Base-by-base conservation (phyloP, 2,113 vertebrate species). In the Pelodiscus sinensis region DNA sequence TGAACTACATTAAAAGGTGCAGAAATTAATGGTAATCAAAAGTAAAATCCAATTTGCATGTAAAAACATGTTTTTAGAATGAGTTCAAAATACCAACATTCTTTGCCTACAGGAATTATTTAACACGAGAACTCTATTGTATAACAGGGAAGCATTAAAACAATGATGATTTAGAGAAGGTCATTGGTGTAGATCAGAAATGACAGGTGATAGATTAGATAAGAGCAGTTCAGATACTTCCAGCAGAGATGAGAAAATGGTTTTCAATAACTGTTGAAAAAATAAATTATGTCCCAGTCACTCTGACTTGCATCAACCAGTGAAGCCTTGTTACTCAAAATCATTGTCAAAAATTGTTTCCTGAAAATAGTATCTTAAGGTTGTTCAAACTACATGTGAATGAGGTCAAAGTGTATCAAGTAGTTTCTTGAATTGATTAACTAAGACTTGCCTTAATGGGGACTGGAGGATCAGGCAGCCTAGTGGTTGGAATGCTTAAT, bases 111-210 rank as follows among this genome's bases (percentile, higher is more conserved):
- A 92, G 90, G 25, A 88, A n/a, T 95, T 92, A 88, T 4, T 82
- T 11, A 54, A 82, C 27, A 65, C 25, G 22, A 29, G 3, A 92
- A 62, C 3, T 90, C 88, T 44, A 29, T 79, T 87, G 9, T 91
- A 27, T 22, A 22, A 8, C 9, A 5, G 8, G 52, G 38, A 79
- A 62, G 8, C 54, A 80, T 56, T 1, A 1, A 4, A 44, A 25
- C 84, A 68, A 79, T 57, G 82, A 60, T 79, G 68, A 3, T 2
- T 91, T 93, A 50, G 31, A 38, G 57, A 81, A 35, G 4, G 19
- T 29, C 80, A 52, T 92, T 90, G 5, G 12, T 86, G 90, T 86
- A 84, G 15, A 88, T 83, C 56, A 86, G 38, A 92, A 95, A 82
- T 81, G 10, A 68, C 19, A 79, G 54, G 38, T 90, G 38, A 52